phyloP scores from a whole-genome alignment of 1,140 invertebrate species.

The Drosophila seguyi region DNA sequence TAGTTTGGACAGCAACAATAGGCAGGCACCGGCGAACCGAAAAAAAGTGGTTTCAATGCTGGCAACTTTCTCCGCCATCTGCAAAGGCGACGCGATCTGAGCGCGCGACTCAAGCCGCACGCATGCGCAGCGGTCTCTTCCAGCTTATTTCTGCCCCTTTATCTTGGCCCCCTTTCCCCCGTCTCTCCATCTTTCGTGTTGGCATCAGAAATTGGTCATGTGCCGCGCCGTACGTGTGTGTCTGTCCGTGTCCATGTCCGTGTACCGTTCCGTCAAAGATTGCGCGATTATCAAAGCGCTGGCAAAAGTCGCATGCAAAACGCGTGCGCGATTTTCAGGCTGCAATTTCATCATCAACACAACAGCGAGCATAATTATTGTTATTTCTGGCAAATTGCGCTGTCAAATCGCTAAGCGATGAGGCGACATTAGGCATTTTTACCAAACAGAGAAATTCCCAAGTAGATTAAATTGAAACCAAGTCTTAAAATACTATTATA shows the following conservation, averaged over 20 bases:
- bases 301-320: slow-evolving; percentile 64
- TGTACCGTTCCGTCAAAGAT: slow-evolving; percentile 45
- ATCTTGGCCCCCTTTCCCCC: neutral
- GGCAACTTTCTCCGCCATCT: slow-evolving; percentile 80
- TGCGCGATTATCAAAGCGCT: slow-evolving; percentile 71
- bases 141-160: slow-evolving; percentile 24
- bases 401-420: slow-evolving; percentile 38
- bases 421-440: slow-evolving; percentile 10
- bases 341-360: slow-evolving; percentile 71
- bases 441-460: neutral
- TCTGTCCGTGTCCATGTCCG: slow-evolving; percentile 36
- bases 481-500: neutral
- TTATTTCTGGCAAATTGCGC: slow-evolving; percentile 55
- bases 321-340: slow-evolving; percentile 68
- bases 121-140: slow-evolving; percentile 46
- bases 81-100: slow-evolving; percentile 45
- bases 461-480: neutral
- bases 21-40: slow-evolving; percentile 50
- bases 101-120: slow-evolving; percentile 60
- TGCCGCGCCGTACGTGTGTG: slow-evolving; percentile 50
- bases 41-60: slow-evolving; percentile 81
- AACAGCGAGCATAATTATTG: slow-evolving; percentile 51
- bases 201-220: slow-evolving; percentile 61
- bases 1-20: slow-evolving; percentile 61
- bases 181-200: slow-evolving; percentile 15